Percentiles rank a stretch among this genome's conserved stretches.
These are phyloP conservation scores for Watsonalla cultraria DNA, from an alignment of 2,888 invertebrate genomes.

Conservation along the genomic window DNA sequence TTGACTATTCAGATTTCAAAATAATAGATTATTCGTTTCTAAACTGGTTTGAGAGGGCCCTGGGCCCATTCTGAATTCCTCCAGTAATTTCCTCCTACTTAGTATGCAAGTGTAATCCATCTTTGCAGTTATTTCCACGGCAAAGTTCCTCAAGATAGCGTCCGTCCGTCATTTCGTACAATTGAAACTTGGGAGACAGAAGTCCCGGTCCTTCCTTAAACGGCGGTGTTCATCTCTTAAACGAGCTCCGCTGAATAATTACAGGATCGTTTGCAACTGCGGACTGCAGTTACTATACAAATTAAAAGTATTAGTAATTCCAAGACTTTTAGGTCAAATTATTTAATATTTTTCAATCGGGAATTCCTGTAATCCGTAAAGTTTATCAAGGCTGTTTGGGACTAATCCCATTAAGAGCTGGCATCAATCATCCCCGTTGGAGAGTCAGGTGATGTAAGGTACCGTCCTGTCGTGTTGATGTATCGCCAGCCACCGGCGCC, in stretches of 20 bases:
- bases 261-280: background rate
- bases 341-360: no score
- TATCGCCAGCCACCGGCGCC: background rate
- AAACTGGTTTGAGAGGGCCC: no score
- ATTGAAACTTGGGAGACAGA: background rate
- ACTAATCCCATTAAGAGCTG: conserved; percentile 1
- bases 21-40: no score
- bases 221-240: background rate
- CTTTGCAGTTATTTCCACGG: background rate
- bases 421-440: background rate
- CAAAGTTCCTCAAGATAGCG: background rate
- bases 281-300: background rate
- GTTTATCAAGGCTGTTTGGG: no score
- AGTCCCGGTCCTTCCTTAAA: background rate
- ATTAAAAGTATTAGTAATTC: background rate
- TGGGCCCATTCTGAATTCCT: no score
- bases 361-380: background rate
- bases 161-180: background rate
- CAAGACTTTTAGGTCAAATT: background rate
- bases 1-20: no score
- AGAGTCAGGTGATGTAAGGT: background rate
- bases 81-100: no score
- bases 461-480: background rate
- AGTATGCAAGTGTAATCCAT: background rate
- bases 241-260: background rate